Conservation (phyloP, 2,113 vertebrate species). For the Petroica traversi region DNA sequence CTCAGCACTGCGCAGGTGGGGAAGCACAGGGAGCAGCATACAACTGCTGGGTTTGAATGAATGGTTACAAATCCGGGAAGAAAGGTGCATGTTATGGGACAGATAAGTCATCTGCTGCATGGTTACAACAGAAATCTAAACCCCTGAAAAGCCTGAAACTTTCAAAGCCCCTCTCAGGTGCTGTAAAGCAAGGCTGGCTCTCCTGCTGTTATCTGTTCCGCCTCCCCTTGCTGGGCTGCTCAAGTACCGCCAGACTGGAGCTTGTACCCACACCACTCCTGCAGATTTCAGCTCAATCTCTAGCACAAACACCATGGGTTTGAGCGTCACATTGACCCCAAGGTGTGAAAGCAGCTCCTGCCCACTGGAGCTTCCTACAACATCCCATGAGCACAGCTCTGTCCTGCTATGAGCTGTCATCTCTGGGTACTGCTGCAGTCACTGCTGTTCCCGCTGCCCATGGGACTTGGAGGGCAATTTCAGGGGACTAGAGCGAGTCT, state of each 20-base stretch:
- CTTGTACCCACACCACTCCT: not conserved
- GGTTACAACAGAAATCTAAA: not conserved
- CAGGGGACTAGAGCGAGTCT: too few relatives aligned
- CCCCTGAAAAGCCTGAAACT: not conserved
- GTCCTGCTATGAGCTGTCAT: too few relatives aligned
- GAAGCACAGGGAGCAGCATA: too few relatives aligned
- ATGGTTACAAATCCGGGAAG: too few relatives aligned
- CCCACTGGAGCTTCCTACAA: fast-evolving
- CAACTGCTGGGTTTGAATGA: too few relatives aligned
- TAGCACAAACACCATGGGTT: fast-evolving
- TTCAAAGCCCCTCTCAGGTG: not conserved
- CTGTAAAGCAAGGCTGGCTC: not conserved
- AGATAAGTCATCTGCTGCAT: not conserved
- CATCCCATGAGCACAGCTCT: not conserved
- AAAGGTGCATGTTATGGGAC: not conserved
- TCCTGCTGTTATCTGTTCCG: not conserved
- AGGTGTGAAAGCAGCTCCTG: not conserved
- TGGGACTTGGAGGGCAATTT: not conserved
- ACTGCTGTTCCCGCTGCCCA: not conserved
- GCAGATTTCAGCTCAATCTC: fast-evolving
- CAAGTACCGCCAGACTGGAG: not conserved
- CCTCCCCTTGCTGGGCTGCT: not conserved
- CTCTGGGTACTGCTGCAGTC: too few relatives aligned
- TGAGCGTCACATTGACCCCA: fast-evolving
- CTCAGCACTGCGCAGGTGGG: not conserved